Percentiles rank a stretch among this genome's conserved stretches.
phyloP scores from a whole-genome alignment of 1,140 invertebrate species.

The Scaptomyza graminum region DNA sequence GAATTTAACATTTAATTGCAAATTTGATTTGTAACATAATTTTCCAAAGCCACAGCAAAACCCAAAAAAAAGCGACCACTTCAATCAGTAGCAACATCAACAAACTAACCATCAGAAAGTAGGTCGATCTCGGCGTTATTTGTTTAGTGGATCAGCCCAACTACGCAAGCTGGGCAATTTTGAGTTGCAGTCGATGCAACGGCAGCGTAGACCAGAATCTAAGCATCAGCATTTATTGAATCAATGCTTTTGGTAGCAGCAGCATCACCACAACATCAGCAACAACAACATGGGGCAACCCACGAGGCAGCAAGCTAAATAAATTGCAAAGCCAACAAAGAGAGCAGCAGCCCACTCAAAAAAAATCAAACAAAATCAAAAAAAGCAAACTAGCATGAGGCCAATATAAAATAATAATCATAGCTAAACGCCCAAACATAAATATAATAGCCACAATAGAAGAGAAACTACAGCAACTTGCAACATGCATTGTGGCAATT shows the following conservation, averaged over 20 bases:
- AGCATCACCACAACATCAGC: conserved; percentile 6
- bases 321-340: conserved; percentile 55
- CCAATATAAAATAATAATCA: conserved; percentile 67
- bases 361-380: conserved; percentile 65
- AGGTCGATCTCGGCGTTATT: conserved; percentile 61
- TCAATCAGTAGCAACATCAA: not conserved
- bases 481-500: conserved; percentile 32
- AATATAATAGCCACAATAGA: conserved; percentile 38
- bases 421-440: conserved; percentile 57
- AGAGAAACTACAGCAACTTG: conserved; percentile 22
- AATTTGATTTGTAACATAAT: no score
- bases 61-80: not conserved
- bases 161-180: no score
- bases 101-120: conserved; percentile 27
- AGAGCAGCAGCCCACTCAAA: conserved; percentile 50
- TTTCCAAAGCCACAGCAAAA: no score
- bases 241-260: conserved; percentile 60
- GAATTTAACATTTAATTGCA: no score
- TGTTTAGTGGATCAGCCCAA: conserved; percentile 67
- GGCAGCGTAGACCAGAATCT: conserved; percentile 14
- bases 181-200: conserved; percentile 35
- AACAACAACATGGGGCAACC: conserved; percentile 12
- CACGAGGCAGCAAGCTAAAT: conserved; percentile 51
- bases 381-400: conserved; percentile 67
- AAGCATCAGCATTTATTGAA: conserved; percentile 60